Base-by-base conservation (phyloP, 1,140 invertebrate species). In the Bathynomus jamesi region DNA sequence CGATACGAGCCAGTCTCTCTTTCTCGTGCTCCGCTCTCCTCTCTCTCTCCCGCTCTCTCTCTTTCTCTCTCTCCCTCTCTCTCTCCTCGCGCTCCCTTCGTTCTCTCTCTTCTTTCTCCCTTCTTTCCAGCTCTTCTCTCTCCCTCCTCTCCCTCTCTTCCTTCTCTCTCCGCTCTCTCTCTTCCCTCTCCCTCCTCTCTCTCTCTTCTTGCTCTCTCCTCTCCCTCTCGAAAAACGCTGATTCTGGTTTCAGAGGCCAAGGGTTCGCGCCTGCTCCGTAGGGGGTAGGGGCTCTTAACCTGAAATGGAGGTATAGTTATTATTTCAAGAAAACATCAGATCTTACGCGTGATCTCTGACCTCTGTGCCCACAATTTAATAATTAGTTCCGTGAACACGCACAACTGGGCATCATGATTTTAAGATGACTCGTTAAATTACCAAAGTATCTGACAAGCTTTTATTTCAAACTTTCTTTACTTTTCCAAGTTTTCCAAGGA, bases 101-200 rank as follows among this genome's bases (percentile, higher is more conserved):
- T 67, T 63, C 71, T 60, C 53, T 70, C 67, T 71, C 71, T 63
- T 32, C 75, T 66, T 28, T 73, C 69, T 73, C 53, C 68, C 70
- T 71, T 76, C 72, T 31, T 68, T 73, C 65, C 71, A 71, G 28
- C 32, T n/a, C 65, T 63, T 71, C 72, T 69, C 72, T 46, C 72
- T 72, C 69, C 69, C 71, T 68, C 70, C 70, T 31, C 72, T 65
- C 24, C 65, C 69, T 66, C 72, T 72, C 65, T 70, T 73, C 61
- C 68, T 69, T 27, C 70, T 73, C 61, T 70, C 65, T 61, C 24
- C 46, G 40, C 30, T 73, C n/a, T 71, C 69, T 32, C 70, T 68
- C 61, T 73, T 72, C 72, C 70, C 30, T 67, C 75, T 73, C 61
- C 69, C 75, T 71, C 65, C 75, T 53, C 69, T 73, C 67, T 71